Evolutionary conservation across 2,113 vertebrate species (phyloP).

Genomic region (Panurus biarmicus): DNA sequence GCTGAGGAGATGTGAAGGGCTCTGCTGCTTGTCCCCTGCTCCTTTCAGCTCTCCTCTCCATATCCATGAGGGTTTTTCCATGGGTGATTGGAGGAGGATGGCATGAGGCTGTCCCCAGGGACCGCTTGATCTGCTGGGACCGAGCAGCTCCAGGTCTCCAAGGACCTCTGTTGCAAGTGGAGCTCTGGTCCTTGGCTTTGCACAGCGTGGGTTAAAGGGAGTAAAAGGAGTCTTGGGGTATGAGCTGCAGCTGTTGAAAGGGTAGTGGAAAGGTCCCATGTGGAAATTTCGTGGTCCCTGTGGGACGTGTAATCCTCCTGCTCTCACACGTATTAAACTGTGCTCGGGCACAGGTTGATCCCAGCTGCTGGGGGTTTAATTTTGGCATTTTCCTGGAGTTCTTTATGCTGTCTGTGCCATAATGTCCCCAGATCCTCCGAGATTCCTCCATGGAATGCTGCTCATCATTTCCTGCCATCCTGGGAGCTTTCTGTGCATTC

Average conservation of each 20-base stretch:
- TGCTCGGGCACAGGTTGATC: fast-evolving
- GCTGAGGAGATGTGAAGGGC: background rate
- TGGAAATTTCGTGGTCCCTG: background rate
- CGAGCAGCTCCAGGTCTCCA: background rate
- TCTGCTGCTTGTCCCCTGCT: background rate
- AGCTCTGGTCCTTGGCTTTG: background rate
- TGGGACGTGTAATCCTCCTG: background rate
- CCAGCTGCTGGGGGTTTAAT: background rate
- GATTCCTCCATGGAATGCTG: background rate
- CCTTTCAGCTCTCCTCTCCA: background rate
- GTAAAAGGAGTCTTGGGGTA: fast-evolving
- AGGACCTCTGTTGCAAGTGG: background rate
- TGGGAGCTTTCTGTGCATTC: background rate
- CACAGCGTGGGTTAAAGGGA: background rate
- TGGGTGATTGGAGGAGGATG: fast-evolving
- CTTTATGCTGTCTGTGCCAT: background rate
- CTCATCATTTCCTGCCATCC: background rate
- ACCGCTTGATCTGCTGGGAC: background rate
- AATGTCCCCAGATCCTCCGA: background rate
- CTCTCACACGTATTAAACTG: background rate
- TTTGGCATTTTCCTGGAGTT: background rate
- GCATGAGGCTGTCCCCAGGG: background rate
- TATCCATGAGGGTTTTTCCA: fast-evolving
- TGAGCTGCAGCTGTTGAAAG: background rate
- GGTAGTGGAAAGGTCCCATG: background rate